Percentiles rank a stretch among this genome's conserved stretches.
Conservation (phyloP, 2,888 invertebrate genomes). For the Eilema depressum region DNA sequence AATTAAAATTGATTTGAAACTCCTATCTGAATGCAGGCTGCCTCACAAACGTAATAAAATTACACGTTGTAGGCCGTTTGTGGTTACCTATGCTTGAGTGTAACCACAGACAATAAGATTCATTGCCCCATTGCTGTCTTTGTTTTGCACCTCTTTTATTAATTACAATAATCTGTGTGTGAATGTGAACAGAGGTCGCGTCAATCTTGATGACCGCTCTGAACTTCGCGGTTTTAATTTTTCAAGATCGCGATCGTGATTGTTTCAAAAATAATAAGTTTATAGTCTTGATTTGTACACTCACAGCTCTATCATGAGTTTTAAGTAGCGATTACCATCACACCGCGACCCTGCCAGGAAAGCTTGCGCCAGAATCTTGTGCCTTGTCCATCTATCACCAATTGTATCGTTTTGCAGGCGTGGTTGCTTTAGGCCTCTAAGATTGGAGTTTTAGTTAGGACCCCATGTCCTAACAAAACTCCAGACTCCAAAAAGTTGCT, state of each 20-base stretch:
- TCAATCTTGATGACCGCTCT: background rate
- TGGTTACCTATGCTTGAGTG: conserved; percentile 12
- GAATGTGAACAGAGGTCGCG: background rate
- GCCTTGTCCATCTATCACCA: too few relatives aligned
- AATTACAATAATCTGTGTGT: conserved; percentile 1
- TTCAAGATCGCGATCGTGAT: background rate
- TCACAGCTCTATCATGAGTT: background rate
- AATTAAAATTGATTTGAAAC: background rate
- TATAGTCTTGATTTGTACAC: background rate
- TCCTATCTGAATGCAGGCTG: background rate
- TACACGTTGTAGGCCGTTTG: conserved; percentile 1
- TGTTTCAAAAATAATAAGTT: background rate
- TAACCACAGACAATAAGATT: conserved; percentile 18
- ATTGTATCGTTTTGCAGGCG: too few relatives aligned
- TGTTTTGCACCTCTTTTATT: background rate
- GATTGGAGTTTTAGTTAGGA: too few relatives aligned
- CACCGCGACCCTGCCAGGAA: too few relatives aligned
- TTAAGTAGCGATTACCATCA: too few relatives aligned
- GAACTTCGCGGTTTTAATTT: background rate
- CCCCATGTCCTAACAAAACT: too few relatives aligned
- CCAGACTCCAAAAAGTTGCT: too few relatives aligned
- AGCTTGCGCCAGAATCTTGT: too few relatives aligned
- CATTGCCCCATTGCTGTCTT: conserved; percentile 7
- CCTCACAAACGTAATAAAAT: conserved; percentile 1
- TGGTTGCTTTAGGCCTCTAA: too few relatives aligned